Base-by-base conservation (phyloP, 1,140 invertebrate species). In the Drosophila paulistorum region DNA sequence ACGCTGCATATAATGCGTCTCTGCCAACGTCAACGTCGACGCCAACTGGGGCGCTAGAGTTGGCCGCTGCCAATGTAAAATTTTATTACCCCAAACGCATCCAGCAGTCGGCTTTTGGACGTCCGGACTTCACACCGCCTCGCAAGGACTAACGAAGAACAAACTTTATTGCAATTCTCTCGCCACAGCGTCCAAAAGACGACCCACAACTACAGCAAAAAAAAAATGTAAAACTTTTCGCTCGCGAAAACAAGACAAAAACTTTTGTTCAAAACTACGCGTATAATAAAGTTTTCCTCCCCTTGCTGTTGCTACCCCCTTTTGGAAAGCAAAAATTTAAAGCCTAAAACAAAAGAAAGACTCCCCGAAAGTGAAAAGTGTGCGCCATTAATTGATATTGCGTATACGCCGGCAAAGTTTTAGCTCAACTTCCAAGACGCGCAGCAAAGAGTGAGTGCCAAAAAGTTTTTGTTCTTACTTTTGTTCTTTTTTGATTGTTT, bases 81-180 rank as follows among this genome's bases (percentile, higher is more conserved):
- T 89, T 89, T 89, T 89, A 89, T 89, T 89, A 89, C 84, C 84
- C 84, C 84, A 89, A 89, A 89, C 84, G 80, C 84, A 89, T 81
- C 81, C 68, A 89, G 81, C 84, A 89, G 84, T 89, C 84, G 84
- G 84, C 79, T 89, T 89, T 89, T 89, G 84, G 84, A 89, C 84
- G 83, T 86, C 83, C 83, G 84, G 84, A 89, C 84, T 89, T 75
- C 77, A 89, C 83, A 80, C 83, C 83, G 79, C 73, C 75, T 69
- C 74, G 79, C 76, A 72, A 80, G 70, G 74, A 66, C 68, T 51
- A 51, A 51, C 45, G 57, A 33, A 37, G 76, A 51, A 66, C 68
- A 57, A 62, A 78, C 66, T 81, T 81, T 83, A 87, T 78, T 81
- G 78, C 78, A 75, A 78, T 67, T 78, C 58, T 65, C 60, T 54